Conservation (phyloP, 2,797 vertebrate species). For the Tarsius wallacei region DNA sequence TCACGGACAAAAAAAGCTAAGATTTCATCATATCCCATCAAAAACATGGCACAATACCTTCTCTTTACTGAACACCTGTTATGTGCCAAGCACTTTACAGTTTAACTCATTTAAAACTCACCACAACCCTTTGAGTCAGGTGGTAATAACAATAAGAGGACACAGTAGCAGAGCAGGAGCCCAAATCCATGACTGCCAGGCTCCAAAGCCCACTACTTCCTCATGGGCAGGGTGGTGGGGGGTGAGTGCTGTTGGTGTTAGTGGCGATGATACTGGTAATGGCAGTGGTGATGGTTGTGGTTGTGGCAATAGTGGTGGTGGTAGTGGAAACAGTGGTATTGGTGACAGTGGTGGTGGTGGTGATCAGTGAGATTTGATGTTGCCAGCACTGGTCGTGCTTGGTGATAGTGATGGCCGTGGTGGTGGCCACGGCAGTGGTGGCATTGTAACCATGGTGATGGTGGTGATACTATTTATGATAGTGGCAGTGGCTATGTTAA, state of each 20-base stretch:
- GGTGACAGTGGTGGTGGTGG: too few species aligned
- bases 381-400: background rate
- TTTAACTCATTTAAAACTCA: background rate
- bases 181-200: background rate
- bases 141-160: background rate
- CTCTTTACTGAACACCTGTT: background rate
- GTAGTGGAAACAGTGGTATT: background rate
- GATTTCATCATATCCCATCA: background rate
- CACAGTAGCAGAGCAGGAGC: background rate
- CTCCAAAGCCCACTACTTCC: background rate
- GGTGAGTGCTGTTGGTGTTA: accelerated
- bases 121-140: background rate
- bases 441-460: background rate
- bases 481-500: background rate
- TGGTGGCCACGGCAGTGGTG: accelerated
- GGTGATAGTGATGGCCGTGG: background rate
- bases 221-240: accelerated
- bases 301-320: accelerated
- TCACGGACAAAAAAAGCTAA: background rate
- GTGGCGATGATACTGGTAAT: too few species aligned
- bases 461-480: background rate
- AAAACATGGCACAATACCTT: background rate
- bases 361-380: background rate
- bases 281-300: too few species aligned
- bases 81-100: background rate